Evolutionary conservation across 2,797 vertebrate genomes (phyloP).

Genomic region (Cossypha polioptera): DNA sequence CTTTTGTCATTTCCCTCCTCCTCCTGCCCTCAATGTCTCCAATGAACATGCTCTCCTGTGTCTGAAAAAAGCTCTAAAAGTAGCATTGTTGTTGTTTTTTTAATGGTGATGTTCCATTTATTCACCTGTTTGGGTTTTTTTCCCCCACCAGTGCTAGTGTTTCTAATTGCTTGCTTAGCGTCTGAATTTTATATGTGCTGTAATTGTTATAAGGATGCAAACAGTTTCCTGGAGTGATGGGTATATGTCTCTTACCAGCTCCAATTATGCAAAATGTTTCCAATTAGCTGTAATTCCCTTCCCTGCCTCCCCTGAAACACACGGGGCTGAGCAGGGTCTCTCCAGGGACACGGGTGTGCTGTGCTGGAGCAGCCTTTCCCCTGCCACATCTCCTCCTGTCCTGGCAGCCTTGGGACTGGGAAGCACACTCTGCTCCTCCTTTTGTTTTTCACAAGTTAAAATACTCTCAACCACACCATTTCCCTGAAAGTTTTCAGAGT

Average conservation of each 20-base stretch:
- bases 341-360: neutral
- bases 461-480: neutral
- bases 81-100: neutral
- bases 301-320: neutral
- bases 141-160: neutral
- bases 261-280: slow-evolving; percentile 32
- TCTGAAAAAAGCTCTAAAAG: neutral
- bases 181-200: neutral
- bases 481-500: neutral
- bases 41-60: neutral
- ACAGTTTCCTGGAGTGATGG: slow-evolving; percentile 15
- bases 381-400: too few species aligned
- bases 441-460: neutral
- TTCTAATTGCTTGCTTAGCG: neutral
- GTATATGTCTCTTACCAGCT: neutral
- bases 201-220: neutral
- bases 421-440: neutral
- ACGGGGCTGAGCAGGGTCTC: neutral
- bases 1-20: neutral
- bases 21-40: neutral
- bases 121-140: neutral
- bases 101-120: neutral
- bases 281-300: slow-evolving; percentile 25
- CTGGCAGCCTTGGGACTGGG: neutral
- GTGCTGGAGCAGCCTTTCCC: neutral